These are phyloP conservation scores for Bucorvus abyssinicus DNA, from an alignment of 2,797 vertebrate species.

Conservation along the genomic window DNA sequence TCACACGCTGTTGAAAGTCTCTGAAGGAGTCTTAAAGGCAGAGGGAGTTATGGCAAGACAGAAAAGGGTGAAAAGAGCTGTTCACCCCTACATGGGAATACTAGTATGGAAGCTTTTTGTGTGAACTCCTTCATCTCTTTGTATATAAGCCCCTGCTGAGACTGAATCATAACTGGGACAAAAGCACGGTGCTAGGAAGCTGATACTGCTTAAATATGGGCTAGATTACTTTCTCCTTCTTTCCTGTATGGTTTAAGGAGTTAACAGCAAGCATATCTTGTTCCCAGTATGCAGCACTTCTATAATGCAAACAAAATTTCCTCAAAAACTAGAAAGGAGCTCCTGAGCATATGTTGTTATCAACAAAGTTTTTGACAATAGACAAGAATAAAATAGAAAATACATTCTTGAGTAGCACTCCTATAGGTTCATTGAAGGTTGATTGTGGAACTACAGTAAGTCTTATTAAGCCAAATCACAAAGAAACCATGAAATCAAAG, in stretches of 20 bases:
- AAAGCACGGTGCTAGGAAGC: neutral
- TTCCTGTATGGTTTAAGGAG: neutral
- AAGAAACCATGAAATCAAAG: neutral
- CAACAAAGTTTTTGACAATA: neutral
- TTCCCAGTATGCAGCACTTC: neutral
- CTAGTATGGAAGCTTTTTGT: neutral
- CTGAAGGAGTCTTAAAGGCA: neutral
- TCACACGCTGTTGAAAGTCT: neutral
- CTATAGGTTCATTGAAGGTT: neutral
- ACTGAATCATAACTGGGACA: conserved; percentile 1
- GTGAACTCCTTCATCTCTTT: neutral
- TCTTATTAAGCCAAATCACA: conserved; percentile 5
- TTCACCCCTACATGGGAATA: neutral
- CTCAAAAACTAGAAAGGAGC: neutral
- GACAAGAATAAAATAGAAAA: neutral
- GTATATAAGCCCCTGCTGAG: neutral
- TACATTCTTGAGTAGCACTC: neutral
- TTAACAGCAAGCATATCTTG: neutral
- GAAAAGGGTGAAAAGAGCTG: neutral
- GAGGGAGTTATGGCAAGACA: neutral
- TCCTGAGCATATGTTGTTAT: neutral
- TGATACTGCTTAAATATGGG: neutral
- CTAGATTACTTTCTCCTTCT: neutral
- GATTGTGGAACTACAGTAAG: neutral
- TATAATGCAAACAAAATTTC: neutral